Base-by-base conservation (phyloP, 1,140 invertebrate species). In the Dreissena rostriformis region DNA sequence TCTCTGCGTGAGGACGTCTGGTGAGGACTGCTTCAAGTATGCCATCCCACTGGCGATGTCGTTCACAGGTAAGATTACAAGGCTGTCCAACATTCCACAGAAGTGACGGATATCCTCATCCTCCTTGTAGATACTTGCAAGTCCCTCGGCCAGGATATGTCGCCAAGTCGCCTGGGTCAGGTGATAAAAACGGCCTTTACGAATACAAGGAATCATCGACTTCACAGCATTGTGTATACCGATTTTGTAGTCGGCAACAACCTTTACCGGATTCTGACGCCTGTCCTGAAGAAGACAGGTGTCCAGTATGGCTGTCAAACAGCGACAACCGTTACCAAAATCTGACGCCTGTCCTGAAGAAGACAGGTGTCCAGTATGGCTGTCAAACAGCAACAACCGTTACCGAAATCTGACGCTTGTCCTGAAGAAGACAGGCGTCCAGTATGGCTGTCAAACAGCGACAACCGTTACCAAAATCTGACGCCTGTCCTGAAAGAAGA, bases 31-130 rank as follows among this genome's bases (percentile, higher is more conserved):
- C 61, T 26, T 63, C 61, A 63, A 63, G 61, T 63, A 26, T 22
- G 61, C 61, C 61, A 63, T 63, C 24, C 61, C 61, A 7, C 24
- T 26, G 19, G 19, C 24, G 61, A 63, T 11, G 19, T 26, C 19
- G 61, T 63, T 11, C 24, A 26, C 24, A 7, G 24, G 61, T n/a
- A 63, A 11, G 11, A 63, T 5, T 7, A 11, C 61, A n/a, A 63
- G 61, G 19, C 11, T 11, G 61, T 63, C 61, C 11, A 63, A 5
- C 61, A 63, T 63, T 2, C 61, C 61, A 7, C 19, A n/a, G 61
- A 63, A 63, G 61, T 63, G 61, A n/a, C 61, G 19, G 61, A 63
- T 63, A 26, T 63, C 61, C 19, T n/a, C 19, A 26, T 63, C 61
- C 24, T 63, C 61, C 19, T 11, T 22, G 61, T 63, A 63, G 19